These are phyloP conservation scores for Tortrix viridana DNA, from an alignment of 2,888 invertebrate genomes.

Conservation along the genomic window DNA sequence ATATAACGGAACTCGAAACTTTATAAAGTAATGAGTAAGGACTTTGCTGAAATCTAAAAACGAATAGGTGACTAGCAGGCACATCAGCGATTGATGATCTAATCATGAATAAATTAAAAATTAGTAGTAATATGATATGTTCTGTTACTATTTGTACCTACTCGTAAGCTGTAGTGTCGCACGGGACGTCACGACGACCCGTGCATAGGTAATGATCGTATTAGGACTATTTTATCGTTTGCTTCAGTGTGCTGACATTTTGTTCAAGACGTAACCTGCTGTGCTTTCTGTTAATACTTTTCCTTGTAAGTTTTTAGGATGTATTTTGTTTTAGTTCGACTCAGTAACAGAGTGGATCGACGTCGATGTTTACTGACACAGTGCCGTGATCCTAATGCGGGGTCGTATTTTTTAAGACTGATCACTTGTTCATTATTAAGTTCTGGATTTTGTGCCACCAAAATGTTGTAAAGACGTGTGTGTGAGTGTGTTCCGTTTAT, in stretches of 20 bases:
- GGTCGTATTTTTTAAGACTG: slow-evolving; percentile 78
- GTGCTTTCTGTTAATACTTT: slow-evolving; percentile 76
- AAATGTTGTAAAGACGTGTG: slow-evolving; percentile 62
- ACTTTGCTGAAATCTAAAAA: slow-evolving; percentile 6
- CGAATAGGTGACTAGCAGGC: slow-evolving; percentile 54
- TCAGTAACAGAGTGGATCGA: slow-evolving; percentile 76
- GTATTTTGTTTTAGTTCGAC: slow-evolving; percentile 72
- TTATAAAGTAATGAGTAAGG: not conserved
- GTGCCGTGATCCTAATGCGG: slow-evolving; percentile 57
- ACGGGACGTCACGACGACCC: slow-evolving; percentile 51
- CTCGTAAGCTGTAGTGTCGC: slow-evolving; percentile 49
- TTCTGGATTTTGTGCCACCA: slow-evolving; percentile 77
- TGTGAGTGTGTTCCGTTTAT: slow-evolving; percentile 63
- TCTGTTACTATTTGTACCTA: slow-evolving; percentile 46
- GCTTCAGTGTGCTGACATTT: slow-evolving; percentile 72
- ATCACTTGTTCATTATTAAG: slow-evolving; percentile 79
- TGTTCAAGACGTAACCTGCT: slow-evolving; percentile 70
- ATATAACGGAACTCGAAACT: slow-evolving; percentile 8
- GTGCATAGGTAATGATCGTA: slow-evolving; percentile 60
- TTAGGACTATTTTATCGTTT: slow-evolving; percentile 59
- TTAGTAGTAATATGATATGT: slow-evolving; percentile 50
- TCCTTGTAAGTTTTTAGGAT: slow-evolving; percentile 65
- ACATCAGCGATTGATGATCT: slow-evolving; percentile 60
- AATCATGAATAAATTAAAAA: slow-evolving; percentile 52
- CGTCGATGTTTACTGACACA: slow-evolving; percentile 59